A percentile compares a stretch with the other conserved stretches of the same genome.
Evolutionary conservation across 2,888 invertebrate genomes (phyloP).

Genomic region (Acleris holmiana): DNA sequence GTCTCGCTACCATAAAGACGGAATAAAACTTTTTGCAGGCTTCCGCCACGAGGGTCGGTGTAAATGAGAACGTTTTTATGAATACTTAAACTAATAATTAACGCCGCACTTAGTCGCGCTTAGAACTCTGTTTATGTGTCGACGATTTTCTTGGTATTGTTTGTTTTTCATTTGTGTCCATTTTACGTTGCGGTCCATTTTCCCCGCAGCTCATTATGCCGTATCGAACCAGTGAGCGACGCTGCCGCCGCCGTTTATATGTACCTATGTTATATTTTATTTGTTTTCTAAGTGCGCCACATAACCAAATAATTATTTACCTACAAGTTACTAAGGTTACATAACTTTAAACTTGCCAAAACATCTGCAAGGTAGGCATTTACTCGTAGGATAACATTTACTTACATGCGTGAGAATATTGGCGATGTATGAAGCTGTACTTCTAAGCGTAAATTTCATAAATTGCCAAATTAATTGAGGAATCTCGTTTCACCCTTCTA

Average conservation of each 20-base stretch:
- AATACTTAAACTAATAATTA: conserved; percentile 77
- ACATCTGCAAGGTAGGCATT: no score
- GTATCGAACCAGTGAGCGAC: conserved; percentile 63
- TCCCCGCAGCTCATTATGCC: conserved; percentile 58
- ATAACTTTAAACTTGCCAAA: no score
- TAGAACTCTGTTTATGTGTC: conserved; percentile 69
- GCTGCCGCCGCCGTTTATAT: conserved; percentile 53
- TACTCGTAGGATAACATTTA: no score
- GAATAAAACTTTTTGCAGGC: conserved; percentile 56
- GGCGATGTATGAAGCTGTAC: no score
- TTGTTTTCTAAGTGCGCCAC: conserved; percentile 38
- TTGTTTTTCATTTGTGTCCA: conserved; percentile 60
- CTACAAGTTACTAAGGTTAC: no score
- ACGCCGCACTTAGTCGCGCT: conserved; percentile 68
- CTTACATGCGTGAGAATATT: no score
- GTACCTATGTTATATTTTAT: conserved; percentile 54
- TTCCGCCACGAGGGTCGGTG: conserved; percentile 46
- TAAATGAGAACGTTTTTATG: conserved; percentile 60
- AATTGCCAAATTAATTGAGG: no score
- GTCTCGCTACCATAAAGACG: conserved; percentile 52
- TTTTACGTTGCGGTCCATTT: conserved; percentile 60
- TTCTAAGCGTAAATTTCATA: no score
- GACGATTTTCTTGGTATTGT: conserved; percentile 66
- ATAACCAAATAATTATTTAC: neutral
- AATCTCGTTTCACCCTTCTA: no score